Evolutionary conservation across 2,113 vertebrate species (phyloP).

Genomic region (Corydoras sp.): DNA sequence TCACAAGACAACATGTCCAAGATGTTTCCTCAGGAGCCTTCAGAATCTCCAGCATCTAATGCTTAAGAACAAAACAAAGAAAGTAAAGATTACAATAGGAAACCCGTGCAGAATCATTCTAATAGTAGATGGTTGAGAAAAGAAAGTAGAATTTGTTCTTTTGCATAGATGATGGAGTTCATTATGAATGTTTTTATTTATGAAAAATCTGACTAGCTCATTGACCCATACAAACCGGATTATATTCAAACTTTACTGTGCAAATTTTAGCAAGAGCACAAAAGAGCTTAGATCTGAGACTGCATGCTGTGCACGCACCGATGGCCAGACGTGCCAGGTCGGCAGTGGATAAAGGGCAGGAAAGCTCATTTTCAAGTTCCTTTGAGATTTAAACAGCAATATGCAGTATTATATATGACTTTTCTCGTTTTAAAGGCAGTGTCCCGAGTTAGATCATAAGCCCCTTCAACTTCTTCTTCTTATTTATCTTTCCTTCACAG

Average conservation of each 20-base stretch:
- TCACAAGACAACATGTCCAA: too few species aligned
- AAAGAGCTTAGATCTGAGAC: background rate
- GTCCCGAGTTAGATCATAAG: background rate
- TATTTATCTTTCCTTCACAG: background rate
- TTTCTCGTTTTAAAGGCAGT: background rate
- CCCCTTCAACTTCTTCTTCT: background rate
- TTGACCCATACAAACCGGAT: too few species aligned
- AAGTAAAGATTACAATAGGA: too few species aligned
- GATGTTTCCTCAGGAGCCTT: too few species aligned
- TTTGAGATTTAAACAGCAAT: conserved; percentile 26
- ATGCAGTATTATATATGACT: conserved; percentile 5
- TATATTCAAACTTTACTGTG: background rate
- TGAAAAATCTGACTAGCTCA: too few species aligned
- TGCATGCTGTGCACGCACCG: conserved; percentile 1
- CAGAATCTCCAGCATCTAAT: too few species aligned
- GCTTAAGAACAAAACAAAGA: too few species aligned
- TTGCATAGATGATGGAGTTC: too few species aligned
- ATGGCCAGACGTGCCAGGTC: background rate
- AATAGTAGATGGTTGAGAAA: too few species aligned
- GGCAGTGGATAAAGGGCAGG: background rate
- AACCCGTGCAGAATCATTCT: too few species aligned
- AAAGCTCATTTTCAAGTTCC: conserved; percentile 17
- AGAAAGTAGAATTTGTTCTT: too few species aligned
- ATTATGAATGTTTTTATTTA: too few species aligned
- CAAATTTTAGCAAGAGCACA: conserved; percentile 4